These are phyloP conservation scores for Agriopis leucophaearia DNA, from an alignment of 2,888 invertebrate genomes.

Conservation along the genomic window DNA sequence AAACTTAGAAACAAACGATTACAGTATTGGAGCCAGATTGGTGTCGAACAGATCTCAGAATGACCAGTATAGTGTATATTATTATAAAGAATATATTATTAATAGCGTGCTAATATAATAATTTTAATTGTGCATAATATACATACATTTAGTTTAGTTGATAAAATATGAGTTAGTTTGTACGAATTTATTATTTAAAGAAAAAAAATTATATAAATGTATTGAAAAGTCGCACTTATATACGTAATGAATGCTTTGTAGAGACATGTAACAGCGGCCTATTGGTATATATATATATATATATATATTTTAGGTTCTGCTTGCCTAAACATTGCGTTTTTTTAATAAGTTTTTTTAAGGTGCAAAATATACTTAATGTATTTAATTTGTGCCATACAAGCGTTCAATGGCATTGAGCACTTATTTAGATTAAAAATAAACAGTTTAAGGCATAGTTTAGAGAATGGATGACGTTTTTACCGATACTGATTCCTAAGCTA, in stretches of 20 bases:
- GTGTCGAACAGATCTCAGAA: slow-evolving; percentile 81
- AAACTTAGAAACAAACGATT: slow-evolving; percentile 47
- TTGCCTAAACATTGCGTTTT: slow-evolving; percentile 54
- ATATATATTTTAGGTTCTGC: slow-evolving; percentile 55
- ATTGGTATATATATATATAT: slow-evolving; percentile 50
- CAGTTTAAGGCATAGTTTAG: slow-evolving; percentile 15
- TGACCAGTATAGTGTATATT: slow-evolving; percentile 76
- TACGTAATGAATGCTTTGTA: slow-evolving; percentile 78
- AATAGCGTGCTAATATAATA: slow-evolving; percentile 67
- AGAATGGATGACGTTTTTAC: slow-evolving; percentile 9
- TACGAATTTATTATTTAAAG: slow-evolving; percentile 78
- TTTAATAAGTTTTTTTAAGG: slow-evolving; percentile 43
- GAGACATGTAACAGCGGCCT: slow-evolving; percentile 64
- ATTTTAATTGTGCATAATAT: slow-evolving; percentile 71
- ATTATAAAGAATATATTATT: slow-evolving; percentile 59
- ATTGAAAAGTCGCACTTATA: slow-evolving; percentile 71
- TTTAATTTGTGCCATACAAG: slow-evolving; percentile 71
- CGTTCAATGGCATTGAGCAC: slow-evolving; percentile 58
- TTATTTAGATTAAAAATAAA: slow-evolving; percentile 53
- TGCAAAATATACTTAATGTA: slow-evolving; percentile 55
- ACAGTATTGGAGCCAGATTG: slow-evolving; percentile 76
- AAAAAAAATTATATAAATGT: slow-evolving; percentile 55
- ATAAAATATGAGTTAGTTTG: slow-evolving; percentile 49
- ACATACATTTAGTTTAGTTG: slow-evolving; percentile 58
- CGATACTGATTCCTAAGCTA: slow-evolving; percentile 9